Evolutionary conservation across 2,797 vertebrate species (phyloP).

Genomic region (Hephaestus fuliginosus): DNA sequence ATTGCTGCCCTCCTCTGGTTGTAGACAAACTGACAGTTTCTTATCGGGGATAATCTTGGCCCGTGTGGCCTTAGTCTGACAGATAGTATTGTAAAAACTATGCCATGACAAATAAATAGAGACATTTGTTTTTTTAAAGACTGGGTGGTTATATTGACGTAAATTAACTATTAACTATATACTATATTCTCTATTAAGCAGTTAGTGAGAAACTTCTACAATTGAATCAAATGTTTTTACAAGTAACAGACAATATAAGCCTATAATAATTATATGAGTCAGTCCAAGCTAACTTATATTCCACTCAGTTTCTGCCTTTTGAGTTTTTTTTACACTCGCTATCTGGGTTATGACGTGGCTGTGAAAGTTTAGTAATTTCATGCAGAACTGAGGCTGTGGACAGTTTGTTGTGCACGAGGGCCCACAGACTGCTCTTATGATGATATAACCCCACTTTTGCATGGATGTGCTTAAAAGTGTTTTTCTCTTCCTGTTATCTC

Average conservation of each 20-base stretch:
- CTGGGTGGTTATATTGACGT: not conserved
- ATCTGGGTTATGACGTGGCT: not conserved
- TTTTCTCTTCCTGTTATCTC: not conserved
- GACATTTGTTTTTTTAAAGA: not conserved
- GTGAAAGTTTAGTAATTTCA: not conserved
- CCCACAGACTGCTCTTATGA: not conserved
- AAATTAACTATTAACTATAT: not conserved
- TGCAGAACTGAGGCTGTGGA: not conserved
- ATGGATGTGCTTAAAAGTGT: no score
- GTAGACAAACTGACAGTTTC: slow-evolving; percentile 23
- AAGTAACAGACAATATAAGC: not conserved
- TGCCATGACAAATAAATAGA: not conserved
- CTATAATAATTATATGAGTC: not conserved
- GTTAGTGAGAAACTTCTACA: not conserved
- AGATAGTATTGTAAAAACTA: not conserved
- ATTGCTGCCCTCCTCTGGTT: slow-evolving; percentile 80
- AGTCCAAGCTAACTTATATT: not conserved
- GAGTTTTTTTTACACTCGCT: not conserved
- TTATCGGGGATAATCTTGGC: no score
- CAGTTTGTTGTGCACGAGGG: not conserved
- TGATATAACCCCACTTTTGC: not conserved
- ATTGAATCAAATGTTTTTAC: not conserved
- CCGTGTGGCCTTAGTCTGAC: not conserved
- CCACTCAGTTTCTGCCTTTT: not conserved
- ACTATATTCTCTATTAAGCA: not conserved